Conservation (phyloP, 2,797 vertebrate species). For the Cuculus canorus region DNA sequence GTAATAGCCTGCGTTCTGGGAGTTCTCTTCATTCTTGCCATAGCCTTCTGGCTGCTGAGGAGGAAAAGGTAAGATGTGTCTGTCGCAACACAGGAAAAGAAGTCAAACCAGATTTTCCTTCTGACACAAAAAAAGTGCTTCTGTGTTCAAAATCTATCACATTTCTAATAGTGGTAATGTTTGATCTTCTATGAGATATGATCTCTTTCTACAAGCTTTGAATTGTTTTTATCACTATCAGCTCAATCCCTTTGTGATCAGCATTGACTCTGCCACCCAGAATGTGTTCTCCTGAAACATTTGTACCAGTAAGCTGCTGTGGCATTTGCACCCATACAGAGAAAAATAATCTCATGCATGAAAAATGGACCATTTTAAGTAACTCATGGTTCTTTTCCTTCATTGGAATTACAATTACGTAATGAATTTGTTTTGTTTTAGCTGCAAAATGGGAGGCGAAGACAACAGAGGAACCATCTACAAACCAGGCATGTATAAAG, state of each 20-base stretch:
- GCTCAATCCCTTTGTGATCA: neutral
- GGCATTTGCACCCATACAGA: neutral
- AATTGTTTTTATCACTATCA: neutral
- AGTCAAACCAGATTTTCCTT: neutral
- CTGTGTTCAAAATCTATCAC: neutral
- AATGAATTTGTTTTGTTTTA: slow-evolving; percentile 64
- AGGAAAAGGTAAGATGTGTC: slow-evolving; percentile 82
- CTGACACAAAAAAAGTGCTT: neutral
- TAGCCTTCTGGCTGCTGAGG: slow-evolving; percentile 80
- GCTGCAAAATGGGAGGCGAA: slow-evolving; percentile 67
- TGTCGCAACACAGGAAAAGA: neutral
- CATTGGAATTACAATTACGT: neutral
- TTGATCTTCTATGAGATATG: neutral
- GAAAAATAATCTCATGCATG: neutral
- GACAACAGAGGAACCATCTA: slow-evolving; percentile 77
- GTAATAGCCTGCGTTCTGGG: slow-evolving; percentile 79
- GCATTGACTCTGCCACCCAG: neutral
- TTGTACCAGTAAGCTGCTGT: neutral
- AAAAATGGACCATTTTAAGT: neutral
- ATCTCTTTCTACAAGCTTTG: neutral
- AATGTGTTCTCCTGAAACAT: neutral
- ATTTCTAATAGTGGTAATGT: neutral
- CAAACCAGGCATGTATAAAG: slow-evolving; percentile 70
- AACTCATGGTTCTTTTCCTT: neutral
- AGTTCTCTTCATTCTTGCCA: slow-evolving; percentile 73